Percentiles rank a stretch among this genome's conserved stretches.
Evolutionary conservation across 2,797 vertebrate species (phyloP).

Genomic region (Chromobotia macracanthus): DNA sequence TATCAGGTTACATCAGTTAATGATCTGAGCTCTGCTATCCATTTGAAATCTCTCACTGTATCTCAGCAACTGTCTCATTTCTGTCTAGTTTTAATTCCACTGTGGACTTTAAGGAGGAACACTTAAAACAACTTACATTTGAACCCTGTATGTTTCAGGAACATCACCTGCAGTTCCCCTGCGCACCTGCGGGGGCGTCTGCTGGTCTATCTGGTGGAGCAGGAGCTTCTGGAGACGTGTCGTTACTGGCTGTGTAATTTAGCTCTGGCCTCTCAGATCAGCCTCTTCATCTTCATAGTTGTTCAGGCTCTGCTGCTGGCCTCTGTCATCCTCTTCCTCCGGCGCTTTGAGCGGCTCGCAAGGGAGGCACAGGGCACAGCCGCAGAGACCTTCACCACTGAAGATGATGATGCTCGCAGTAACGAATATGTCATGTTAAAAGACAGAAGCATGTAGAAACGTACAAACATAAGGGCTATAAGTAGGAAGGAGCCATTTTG

Average conservation of each 20-base stretch:
- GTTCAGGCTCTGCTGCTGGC: slow-evolving; percentile 82
- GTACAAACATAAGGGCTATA: too few relatives aligned
- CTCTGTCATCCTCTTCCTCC: slow-evolving; percentile 81
- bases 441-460: slow-evolving; percentile 65
- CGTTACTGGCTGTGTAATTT: slow-evolving; percentile 86
- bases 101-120: too few relatives aligned
- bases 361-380: slow-evolving; percentile 69
- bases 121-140: too few relatives aligned
- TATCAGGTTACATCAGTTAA: too few relatives aligned
- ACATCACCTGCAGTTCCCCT: slow-evolving; percentile 84
- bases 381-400: slow-evolving; percentile 63
- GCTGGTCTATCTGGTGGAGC: slow-evolving; percentile 83
- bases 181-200: slow-evolving; percentile 77
- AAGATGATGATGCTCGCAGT: slow-evolving; percentile 40
- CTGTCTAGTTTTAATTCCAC: too few relatives aligned
- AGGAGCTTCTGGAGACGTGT: slow-evolving; percentile 85
- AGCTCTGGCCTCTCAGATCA: slow-evolving; percentile 81
- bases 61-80: too few relatives aligned
- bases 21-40: too few relatives aligned
- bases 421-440: slow-evolving; percentile 59
- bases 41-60: too few relatives aligned
- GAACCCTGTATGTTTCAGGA: too few relatives aligned
- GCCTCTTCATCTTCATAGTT: slow-evolving; percentile 81
- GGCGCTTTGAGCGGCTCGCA: slow-evolving; percentile 77
- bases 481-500: too few relatives aligned